Evolutionary conservation across 53 echinoderm and acorn worm genomes (phyloP).

Genomic region (Apostichopus leukothele): DNA sequence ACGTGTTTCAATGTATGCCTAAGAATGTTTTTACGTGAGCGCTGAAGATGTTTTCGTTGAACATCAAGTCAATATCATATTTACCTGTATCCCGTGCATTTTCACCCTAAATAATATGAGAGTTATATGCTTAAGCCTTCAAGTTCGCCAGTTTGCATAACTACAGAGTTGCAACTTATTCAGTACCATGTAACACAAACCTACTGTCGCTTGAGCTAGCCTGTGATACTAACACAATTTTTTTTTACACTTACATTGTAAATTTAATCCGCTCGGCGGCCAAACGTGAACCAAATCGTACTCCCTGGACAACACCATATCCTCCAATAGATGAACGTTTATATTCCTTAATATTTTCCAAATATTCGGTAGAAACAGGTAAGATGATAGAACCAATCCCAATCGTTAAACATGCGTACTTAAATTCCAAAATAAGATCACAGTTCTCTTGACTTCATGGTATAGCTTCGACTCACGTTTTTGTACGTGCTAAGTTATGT

Average conservation of each 20-base stretch:
- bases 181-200: neutral
- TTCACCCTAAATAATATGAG: too few relatives aligned
- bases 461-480: conserved; percentile 11
- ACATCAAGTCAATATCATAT: too few relatives aligned
- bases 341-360: conserved; percentile 44
- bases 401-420: neutral
- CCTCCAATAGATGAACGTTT: conserved; percentile 16
- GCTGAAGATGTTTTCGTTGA: too few relatives aligned
- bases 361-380: neutral
- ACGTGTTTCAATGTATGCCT: too few relatives aligned
- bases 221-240: neutral
- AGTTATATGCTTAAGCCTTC: too few relatives aligned
- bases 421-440: conserved; percentile 10
- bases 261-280: conserved; percentile 38
- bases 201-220: neutral
- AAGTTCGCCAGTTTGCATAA: too few relatives aligned
- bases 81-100: too few relatives aligned
- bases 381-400: neutral
- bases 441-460: neutral
- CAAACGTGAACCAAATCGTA: conserved; percentile 42
- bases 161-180: too few relatives aligned
- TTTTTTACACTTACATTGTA: conserved; percentile 21
- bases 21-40: too few relatives aligned
- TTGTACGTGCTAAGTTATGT: conserved; percentile 3
- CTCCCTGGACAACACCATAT: conserved; percentile 4